Evolutionary conservation across 92 coral and sea anemone genomes (phyloP), one percentile per base, ranked within the genome.

Genomic region (Paragorgia papillata): DNA sequence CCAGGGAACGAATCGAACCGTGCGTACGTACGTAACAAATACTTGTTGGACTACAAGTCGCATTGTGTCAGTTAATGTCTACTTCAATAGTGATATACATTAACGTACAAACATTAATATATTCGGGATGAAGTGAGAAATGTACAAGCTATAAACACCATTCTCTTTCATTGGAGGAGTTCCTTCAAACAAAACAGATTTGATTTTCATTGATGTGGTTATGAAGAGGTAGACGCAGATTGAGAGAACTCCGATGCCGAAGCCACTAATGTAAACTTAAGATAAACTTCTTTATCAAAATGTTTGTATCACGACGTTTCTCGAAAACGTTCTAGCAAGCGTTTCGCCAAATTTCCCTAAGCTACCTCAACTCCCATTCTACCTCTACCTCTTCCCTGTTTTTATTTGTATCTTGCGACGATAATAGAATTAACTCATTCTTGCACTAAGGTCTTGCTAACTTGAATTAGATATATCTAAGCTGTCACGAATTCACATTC

Each of bases 181-280:
- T n/a, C n/a, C n/a, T n/a, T n/a, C n/a, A n/a, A n/a, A n/a, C n/a
- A n/a, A n/a, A n/a, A n/a, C n/a, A n/a, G n/a, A n/a, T n/a, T n/a
- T n/a, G n/a, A n/a, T n/a, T n/a, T n/a, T n/a, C n/a, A n/a, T n/a
- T n/a, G n/a, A n/a, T n/a, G 7, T 44, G 58, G 44, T 29, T 26
- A 28, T 34, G 75, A 48, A 68, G 78, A 55, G 63, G 64, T 53
- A 53, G 63, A 69, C 49, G 59, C 17, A 69, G 44, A 44, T 26
- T 48, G 64, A 71, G 63, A 71, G 63, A 28, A 31, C 2, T 46
- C 17, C 53, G 53, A 46, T 68, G 41, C 51, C 51, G 28, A 60
- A 49, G 75, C 75, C 75, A 68, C 75, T 46, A 27, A 66, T 15
- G 1, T 21, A 30, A 57, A 21, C 2, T 32, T 66, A 53, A 40